Conservation (phyloP, 2,888 invertebrate species). For the Hanleya hanleyi region DNA sequence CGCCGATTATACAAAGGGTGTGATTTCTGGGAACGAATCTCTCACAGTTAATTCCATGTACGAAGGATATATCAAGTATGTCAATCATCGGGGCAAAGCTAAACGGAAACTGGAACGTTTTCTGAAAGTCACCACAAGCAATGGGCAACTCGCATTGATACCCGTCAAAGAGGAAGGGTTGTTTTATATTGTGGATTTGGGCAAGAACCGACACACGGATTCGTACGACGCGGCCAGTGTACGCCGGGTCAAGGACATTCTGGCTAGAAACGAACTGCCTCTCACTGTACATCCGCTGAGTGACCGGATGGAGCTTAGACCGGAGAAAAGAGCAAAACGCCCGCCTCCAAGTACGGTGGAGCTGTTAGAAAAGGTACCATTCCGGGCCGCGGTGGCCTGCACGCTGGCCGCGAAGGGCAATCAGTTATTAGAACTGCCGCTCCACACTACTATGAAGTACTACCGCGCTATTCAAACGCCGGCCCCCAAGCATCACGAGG, state of each 20-base stretch:
- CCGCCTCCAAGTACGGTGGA: background rate
- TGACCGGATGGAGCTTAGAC: background rate
- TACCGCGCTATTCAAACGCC: background rate
- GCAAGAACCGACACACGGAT: background rate
- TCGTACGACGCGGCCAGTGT: background rate
- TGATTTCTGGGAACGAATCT: background rate
- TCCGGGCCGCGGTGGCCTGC: background rate
- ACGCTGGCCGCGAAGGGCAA: background rate
- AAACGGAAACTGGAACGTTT: slow-evolving; percentile 2
- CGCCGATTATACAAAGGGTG: background rate
- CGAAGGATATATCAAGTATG: slow-evolving; percentile 2
- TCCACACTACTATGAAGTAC: background rate
- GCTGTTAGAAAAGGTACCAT: background rate
- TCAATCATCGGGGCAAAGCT: background rate
- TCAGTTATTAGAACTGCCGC: background rate
- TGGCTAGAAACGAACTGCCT: background rate
- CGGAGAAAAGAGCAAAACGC: background rate
- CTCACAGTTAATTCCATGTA: slow-evolving; percentile 4
- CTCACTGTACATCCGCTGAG: background rate
- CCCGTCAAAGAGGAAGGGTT: background rate
- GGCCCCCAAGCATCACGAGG: background rate
- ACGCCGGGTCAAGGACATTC: background rate
- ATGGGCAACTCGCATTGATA: background rate
- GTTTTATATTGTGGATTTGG: background rate
- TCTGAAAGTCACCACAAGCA: background rate